Conservation (phyloP, 2,797 vertebrate genomes). For the Otolemur crassicaudatus region DNA sequence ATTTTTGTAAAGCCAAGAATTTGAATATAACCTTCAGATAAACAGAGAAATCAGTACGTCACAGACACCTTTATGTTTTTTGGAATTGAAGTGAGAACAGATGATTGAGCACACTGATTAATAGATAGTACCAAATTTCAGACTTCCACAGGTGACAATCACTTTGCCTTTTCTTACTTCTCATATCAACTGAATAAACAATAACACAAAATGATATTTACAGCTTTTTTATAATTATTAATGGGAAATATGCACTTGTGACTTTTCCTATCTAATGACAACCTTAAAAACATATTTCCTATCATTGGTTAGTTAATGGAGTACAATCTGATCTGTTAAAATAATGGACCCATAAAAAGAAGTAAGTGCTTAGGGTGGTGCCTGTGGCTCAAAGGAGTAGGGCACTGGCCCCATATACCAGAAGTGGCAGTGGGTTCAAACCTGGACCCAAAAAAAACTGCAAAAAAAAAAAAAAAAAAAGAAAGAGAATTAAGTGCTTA, state of each 20-base stretch:
- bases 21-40: slow-evolving; percentile 66
- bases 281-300: background rate
- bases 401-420: no score
- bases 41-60: background rate
- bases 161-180: slow-evolving; percentile 41
- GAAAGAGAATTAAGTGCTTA: background rate
- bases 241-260: background rate
- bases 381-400: no score
- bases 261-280: background rate
- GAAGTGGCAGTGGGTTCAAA: no score
- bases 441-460: no score
- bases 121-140: slow-evolving; percentile 32
- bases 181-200: background rate
- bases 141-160: background rate
- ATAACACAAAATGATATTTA: background rate
- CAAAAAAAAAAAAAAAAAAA: background rate
- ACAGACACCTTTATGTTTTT: slow-evolving; percentile 60
- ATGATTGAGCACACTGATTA: slow-evolving; percentile 53
- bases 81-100: background rate
- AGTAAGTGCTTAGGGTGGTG: background rate
- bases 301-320: background rate
- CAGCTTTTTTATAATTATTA: background rate
- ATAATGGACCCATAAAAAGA: background rate
- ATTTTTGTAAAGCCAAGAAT: slow-evolving; percentile 44
- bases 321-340: background rate